Base-by-base conservation (phyloP, 2,888 invertebrate species). In the Platycheirus rosarum region DNA sequence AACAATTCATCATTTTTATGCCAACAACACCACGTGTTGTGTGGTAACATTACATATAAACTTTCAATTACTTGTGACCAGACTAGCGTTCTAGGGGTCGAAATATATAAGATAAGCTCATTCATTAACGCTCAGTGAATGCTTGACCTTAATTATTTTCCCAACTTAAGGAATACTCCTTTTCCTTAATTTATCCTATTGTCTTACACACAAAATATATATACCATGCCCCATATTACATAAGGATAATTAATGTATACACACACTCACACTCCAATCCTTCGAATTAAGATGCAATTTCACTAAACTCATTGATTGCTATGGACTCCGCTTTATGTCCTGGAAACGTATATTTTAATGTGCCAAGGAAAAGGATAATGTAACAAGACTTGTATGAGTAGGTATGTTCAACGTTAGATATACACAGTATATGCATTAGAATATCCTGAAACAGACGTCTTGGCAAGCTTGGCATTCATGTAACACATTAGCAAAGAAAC, bases 101-200 rank as follows among this genome's bases (percentile, higher is more conserved):
- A n/a, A n/a, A n/a, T n/a, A n/a, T n/a, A n/a, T n/a, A n/a, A n/a
- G n/a, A n/a, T n/a, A 62, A 55, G 48, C 46, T 53, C 42, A 57
- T 71, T 69, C 49, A 69, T 79, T 63, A 79, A 63, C 48, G 48
- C 42, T 68, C 68, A 73, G 69, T 69, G 62, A 69, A 68, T 63
- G 53, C 55, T 74, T 74, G 73, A 55, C 78, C 73, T 69, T 74
- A 74, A 74, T 79, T 74, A 74, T 49, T 37, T 18, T 69, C 18
- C 55, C 20, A 55, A 60, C 55, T 35, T 9, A 63, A 49, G 78
- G 42, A 63, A 69, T 51, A 20, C 53, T 44, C 26, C 60, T 44
- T 14, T 48, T 37, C 32, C 8, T 16, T 1, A 14, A 0, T 42
- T 6, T 13, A 0, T 1, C 20, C 9, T 6, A n/a, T 16, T 16